Percentiles rank a stretch among this genome's conserved stretches.
phyloP scores from a whole-genome alignment of 2,113 vertebrate genomes.

The Chrysochloris asiatica region DNA sequence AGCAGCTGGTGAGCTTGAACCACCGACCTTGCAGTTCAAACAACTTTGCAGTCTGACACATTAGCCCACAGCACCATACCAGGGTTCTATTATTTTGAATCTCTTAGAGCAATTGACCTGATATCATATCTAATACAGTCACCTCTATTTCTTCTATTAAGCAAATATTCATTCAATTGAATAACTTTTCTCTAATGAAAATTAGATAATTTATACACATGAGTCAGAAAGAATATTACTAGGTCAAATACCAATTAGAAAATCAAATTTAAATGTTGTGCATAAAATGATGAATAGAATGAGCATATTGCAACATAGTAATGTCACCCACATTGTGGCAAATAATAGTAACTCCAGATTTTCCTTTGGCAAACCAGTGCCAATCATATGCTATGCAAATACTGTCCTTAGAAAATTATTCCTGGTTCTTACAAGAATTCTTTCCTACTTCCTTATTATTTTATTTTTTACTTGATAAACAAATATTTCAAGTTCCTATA shows the following conservation, averaged over 20 bases:
- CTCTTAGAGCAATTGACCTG: neutral
- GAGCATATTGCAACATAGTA: neutral
- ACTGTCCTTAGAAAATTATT: neutral
- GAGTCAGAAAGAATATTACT: constrained; percentile 18
- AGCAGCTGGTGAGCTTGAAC: no score
- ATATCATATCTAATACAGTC: neutral
- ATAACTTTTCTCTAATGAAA: neutral
- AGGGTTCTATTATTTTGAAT: neutral
- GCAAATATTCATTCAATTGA: neutral
- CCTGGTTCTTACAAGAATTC: constrained; percentile 1
- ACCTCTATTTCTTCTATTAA: constrained; percentile 15
- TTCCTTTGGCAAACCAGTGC: neutral
- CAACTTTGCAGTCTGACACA: no score
- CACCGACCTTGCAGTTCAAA: no score
- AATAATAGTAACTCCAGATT: neutral
- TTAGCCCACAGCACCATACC: no score
- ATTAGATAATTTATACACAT: neutral
- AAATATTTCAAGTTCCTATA: neutral
- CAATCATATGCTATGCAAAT: neutral
- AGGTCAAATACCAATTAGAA: neutral
- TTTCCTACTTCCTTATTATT: neutral
- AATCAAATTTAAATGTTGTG: neutral
- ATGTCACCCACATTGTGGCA: neutral
- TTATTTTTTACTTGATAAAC: neutral
- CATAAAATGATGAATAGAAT: neutral